phyloP scores from a whole-genome alignment of 2,113 vertebrate genomes.

The Spermophilus dauricus region DNA sequence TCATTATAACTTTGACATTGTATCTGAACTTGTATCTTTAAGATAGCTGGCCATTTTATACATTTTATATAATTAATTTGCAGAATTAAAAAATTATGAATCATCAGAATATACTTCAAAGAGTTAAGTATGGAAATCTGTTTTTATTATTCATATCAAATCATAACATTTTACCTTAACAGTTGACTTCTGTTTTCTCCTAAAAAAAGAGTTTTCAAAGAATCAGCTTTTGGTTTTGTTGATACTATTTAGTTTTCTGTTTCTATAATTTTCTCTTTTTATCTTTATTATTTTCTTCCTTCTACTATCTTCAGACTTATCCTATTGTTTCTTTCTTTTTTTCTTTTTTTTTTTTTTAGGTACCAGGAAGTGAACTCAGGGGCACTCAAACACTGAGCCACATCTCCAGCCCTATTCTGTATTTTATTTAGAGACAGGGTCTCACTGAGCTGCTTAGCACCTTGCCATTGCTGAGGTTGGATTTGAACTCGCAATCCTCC shows the following conservation, averaged over 20 bases:
- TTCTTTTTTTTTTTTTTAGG: too few relatives aligned
- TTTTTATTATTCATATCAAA: neutral
- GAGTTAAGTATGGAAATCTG: neutral
- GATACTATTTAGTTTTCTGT: conserved; percentile 50
- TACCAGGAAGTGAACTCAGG: too few relatives aligned
- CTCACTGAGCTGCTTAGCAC: too few relatives aligned
- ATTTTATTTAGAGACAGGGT: too few relatives aligned
- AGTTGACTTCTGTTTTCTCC: neutral
- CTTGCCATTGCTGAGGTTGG: too few relatives aligned
- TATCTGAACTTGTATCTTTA: neutral
- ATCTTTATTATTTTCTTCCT: conserved; percentile 51
- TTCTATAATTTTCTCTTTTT: conserved; percentile 30
- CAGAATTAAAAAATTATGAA: conserved; percentile 12
- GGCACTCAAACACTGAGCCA: too few relatives aligned
- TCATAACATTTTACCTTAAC: conserved; percentile 25
- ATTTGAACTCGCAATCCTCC: too few relatives aligned
- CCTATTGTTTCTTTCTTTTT: neutral
- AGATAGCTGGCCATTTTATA: neutral
- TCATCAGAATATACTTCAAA: neutral
- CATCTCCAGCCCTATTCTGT: too few relatives aligned
- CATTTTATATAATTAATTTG: neutral
- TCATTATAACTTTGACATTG: conserved; percentile 23
- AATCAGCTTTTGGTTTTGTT: conserved; percentile 52
- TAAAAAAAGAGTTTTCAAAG: conserved; percentile 23
- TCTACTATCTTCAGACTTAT: conserved; percentile 28